Conservation (phyloP, 2,888 invertebrate species). For the Urechis unicinctus region DNA sequence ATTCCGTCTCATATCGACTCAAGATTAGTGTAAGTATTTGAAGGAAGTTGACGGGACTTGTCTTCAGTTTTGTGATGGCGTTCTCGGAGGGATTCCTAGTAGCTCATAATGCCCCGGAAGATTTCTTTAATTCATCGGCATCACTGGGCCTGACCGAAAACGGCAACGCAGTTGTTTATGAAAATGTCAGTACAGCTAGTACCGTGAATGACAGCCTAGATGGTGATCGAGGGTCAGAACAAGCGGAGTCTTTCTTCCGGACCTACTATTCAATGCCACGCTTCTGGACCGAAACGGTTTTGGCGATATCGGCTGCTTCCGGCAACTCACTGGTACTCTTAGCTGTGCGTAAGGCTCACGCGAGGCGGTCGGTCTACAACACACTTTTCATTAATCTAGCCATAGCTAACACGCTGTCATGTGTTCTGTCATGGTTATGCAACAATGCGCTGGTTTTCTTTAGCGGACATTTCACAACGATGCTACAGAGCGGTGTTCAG, state of each 20-base stretch:
- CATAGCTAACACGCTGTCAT: conserved; percentile 15
- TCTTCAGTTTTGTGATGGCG: too few species aligned
- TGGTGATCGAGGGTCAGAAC: too few species aligned
- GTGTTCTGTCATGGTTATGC: conserved; percentile 12
- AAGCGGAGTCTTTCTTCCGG: conserved; percentile 6
- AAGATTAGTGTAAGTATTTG: too few species aligned
- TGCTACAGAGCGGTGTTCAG: neutral
- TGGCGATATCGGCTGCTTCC: conserved; percentile 1
- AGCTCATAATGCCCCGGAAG: too few species aligned
- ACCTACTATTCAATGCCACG: conserved; percentile 10
- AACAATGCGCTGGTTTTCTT: conserved; percentile 18
- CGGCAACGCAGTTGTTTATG: too few species aligned
- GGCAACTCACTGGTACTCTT: conserved; percentile 12
- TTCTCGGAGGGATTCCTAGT: too few species aligned
- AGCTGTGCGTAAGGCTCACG: neutral
- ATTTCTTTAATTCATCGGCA: too few species aligned
- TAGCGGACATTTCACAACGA: neutral
- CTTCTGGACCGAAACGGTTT: conserved; percentile 6
- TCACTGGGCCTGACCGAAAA: too few species aligned
- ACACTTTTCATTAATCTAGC: conserved; percentile 19
- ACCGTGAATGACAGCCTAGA: too few species aligned
- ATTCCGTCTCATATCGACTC: too few species aligned
- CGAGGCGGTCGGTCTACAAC: conserved; percentile 15
- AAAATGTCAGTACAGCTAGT: too few species aligned
- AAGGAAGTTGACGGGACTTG: too few species aligned